These are phyloP conservation scores for Sphenodon punctatus DNA, from an alignment of 2,797 vertebrate genomes.

Conservation along the genomic window DNA sequence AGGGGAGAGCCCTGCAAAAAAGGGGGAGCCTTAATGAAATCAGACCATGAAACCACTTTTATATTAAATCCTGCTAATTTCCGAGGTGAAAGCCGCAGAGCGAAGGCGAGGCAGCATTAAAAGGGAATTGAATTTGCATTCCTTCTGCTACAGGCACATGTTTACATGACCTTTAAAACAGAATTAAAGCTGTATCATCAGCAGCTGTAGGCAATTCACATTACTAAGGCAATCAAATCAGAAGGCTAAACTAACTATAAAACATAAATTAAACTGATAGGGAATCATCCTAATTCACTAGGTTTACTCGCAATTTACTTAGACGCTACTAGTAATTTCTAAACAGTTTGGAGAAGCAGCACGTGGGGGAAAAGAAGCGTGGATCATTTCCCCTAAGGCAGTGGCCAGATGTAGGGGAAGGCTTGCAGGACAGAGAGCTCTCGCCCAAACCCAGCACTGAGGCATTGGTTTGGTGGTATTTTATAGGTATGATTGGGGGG, in stretches of 20 bases:
- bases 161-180: slow-evolving; percentile 86
- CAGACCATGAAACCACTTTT: slow-evolving; percentile 54
- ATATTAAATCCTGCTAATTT: slow-evolving; percentile 72
- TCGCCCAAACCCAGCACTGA: no score
- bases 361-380: neutral
- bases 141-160: slow-evolving; percentile 78
- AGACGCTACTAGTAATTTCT: slow-evolving; percentile 68
- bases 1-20: slow-evolving; percentile 52
- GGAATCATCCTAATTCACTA: slow-evolving; percentile 76
- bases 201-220: slow-evolving; percentile 82
- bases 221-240: slow-evolving; percentile 83
- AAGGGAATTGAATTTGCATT: slow-evolving; percentile 81
- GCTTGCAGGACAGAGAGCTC: neutral
- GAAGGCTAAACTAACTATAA: slow-evolving; percentile 83
- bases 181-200: slow-evolving; percentile 83
- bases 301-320: slow-evolving; percentile 77
- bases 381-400: slow-evolving; percentile 1
- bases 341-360: slow-evolving; percentile 43
- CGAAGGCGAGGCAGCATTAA: slow-evolving; percentile 74
- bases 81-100: slow-evolving; percentile 70
- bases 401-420: neutral
- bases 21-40: slow-evolving; percentile 62
- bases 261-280: slow-evolving; percentile 81
- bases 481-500: neutral
- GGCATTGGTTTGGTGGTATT: neutral